Base-by-base conservation (phyloP, 2,888 invertebrate genomes). In the Tetrapedia diversipes region DNA sequence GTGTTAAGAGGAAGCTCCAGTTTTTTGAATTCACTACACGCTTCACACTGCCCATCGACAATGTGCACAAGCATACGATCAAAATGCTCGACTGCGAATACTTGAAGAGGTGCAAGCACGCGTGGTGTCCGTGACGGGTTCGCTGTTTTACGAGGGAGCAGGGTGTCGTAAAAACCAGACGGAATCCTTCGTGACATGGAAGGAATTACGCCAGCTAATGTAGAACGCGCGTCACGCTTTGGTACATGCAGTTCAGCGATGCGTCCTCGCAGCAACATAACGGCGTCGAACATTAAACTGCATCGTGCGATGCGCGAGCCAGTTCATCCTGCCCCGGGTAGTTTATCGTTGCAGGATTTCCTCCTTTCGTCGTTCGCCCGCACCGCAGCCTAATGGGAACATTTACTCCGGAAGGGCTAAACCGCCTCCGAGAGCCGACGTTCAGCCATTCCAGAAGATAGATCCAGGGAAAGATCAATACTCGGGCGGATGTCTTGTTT, bases 341-440 rank as follows among this genome's bases (percentile, higher is more conserved):
- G 79, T 82, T 82, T 79, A 79, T 82, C 65, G 56, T 71, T 29
- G 34, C 65, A 59, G 68, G 71, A 81, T 79, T 81, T 81, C 66
- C 60, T 60, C 68, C 56, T 81, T 79, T 78, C 70, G 54, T 66
- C 65, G 73, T 79, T 74, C 54, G 53, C 74, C 24, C 32, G 49
- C n/a, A n/a, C 64, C 61, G 64, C 66, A 61, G 63, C 56, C 67
- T 82, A 79, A 81, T 64, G 60, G 64, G 51, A 74, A 59, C 53
- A 45, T 74, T 69, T 66, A 66, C 64, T 64, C 60, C 43, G 65
- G n/a, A 67, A 81, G 61, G 63, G 43, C 59, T 79, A 64, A 82
- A 81, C 70, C 82, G 66, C 69, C 64, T 57, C 66, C 47, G 59
- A 59, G 29, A 54, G 45, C 47, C 74, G 54, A 56, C 63, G 59